Conservation (phyloP, 1,140 invertebrate species). For the Hypothenemus hampei region DNA sequence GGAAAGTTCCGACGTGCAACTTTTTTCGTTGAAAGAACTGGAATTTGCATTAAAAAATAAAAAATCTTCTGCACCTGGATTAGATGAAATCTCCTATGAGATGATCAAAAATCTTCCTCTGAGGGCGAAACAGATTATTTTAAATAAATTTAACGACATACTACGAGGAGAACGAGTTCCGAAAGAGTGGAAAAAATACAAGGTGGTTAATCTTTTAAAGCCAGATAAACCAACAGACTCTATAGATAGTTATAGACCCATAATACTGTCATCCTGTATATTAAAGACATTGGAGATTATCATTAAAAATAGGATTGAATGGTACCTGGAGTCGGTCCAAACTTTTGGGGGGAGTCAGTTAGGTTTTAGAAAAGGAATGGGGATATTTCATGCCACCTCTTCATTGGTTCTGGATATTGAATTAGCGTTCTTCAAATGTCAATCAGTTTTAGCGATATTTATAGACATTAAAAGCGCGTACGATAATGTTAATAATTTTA, state of each 20-base stretch:
- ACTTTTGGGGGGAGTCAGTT: neutral
- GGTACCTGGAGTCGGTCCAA: neutral
- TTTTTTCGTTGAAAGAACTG: neutral
- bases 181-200: conserved; percentile 3
- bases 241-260: conserved; percentile 5
- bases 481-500: conserved; percentile 4
- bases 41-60: neutral
- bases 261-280: conserved; percentile 5
- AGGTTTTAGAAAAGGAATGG: conserved; percentile 1
- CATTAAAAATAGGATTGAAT: conserved; percentile 7
- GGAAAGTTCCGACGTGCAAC: neutral
- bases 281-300: conserved; percentile 4
- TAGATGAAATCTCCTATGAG: conserved; percentile 9
- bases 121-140: conserved; percentile 1
- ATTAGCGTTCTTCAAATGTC: neutral
- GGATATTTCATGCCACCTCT: neutral
- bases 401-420: neutral
- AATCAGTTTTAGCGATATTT: neutral
- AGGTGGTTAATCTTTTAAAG: conserved; percentile 2
- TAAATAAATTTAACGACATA: neutral
- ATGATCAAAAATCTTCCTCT: conserved; percentile 12
- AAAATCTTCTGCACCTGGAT: neutral
- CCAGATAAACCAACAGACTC: neutral
- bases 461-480: conserved; percentile 12
- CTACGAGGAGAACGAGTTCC: neutral